Percentiles rank a stretch among this genome's conserved stretches.
Evolutionary conservation across 2,113 vertebrate species (phyloP).

Genomic region (Phalacrocorax pelagicus): DNA sequence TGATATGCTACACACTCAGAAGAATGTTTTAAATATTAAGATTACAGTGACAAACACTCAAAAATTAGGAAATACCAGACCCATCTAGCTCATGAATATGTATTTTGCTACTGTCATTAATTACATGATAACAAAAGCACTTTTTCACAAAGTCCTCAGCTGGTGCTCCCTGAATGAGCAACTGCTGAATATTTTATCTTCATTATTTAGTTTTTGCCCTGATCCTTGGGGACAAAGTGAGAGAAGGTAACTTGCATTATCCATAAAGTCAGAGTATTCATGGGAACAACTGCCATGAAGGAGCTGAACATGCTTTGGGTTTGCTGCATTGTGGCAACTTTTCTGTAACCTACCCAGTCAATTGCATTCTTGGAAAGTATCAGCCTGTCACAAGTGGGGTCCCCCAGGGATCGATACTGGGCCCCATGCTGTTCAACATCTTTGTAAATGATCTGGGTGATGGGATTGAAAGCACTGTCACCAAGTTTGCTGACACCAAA

Average conservation of each 20-base stretch:
- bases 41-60: neutral
- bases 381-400: neutral
- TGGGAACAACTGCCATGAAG: neutral
- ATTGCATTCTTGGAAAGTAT: neutral
- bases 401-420: neutral
- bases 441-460: neutral
- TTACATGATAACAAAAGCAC: slow-evolving; percentile 9
- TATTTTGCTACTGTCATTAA: neutral
- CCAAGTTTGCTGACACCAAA: neutral
- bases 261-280: neutral
- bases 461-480: neutral
- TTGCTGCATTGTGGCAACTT: neutral
- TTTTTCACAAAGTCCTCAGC: slow-evolving; percentile 13
- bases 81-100: slow-evolving; percentile 5
- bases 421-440: neutral
- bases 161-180: neutral
- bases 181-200: neutral
- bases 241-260: neutral
- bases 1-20: neutral
- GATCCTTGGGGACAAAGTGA: neutral
- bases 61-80: slow-evolving; percentile 28
- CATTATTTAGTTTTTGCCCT: neutral
- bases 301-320: neutral
- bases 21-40: neutral
- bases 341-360: neutral